A percentile compares a stretch with the other conserved stretches of the same genome.
phyloP scores from a whole-genome alignment of 2,113 vertebrate species.

The Mustelus asterias region DNA sequence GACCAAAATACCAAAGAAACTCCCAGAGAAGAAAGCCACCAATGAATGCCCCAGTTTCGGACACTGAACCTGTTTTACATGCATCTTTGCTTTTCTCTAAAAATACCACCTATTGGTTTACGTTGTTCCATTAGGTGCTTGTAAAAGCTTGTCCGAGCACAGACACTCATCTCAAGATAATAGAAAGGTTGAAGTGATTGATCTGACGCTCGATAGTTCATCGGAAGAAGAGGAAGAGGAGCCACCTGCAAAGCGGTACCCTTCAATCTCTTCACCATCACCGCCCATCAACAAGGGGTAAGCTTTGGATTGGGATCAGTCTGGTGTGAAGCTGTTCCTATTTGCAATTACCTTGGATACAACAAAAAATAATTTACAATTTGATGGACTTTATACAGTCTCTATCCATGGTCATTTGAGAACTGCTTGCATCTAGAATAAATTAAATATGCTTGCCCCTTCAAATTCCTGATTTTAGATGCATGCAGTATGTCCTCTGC shows the following conservation, averaged over 20 bases:
- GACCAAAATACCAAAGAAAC: background rate
- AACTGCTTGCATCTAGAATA: background rate
- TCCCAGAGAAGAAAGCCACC: background rate
- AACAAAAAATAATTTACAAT: constrained; percentile 21
- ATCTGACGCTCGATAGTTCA: constrained; percentile 92
- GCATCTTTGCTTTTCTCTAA: background rate
- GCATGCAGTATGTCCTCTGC: background rate
- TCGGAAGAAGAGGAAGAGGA: constrained; percentile 90
- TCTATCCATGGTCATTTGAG: constrained; percentile 36
- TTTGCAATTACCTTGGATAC: background rate
- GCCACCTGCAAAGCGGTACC: constrained; percentile 80
- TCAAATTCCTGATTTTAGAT: background rate
- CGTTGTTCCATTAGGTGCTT: constrained; percentile 55
- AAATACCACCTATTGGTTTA: background rate
- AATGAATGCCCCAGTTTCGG: background rate
- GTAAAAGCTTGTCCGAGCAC: constrained; percentile 72
- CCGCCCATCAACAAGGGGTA: constrained; percentile 84
- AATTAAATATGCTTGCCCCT: background rate
- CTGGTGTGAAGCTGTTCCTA: background rate
- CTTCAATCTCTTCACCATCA: constrained; percentile 81
- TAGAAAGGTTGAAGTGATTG: constrained; percentile 93
- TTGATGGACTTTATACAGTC: constrained; percentile 41
- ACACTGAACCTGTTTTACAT: background rate
- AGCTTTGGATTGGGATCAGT: constrained; percentile 43
- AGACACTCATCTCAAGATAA: constrained; percentile 62